phyloP scores from a whole-genome alignment of 64 coral and sea anemone genomes.

The Acropora yongei region DNA sequence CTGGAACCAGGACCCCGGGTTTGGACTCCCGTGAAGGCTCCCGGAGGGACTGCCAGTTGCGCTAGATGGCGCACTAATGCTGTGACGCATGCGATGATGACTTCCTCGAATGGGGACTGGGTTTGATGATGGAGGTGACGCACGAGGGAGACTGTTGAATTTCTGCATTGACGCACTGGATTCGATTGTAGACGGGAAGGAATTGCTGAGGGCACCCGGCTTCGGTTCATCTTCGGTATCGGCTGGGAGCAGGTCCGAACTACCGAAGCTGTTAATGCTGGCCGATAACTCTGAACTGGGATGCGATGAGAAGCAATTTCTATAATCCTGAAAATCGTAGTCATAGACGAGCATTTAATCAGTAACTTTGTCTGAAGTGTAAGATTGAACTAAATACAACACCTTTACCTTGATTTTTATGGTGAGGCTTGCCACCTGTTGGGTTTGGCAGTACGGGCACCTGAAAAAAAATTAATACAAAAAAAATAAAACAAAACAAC shows the following conservation, averaged over 20 bases:
- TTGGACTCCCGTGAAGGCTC: conserved; percentile 82
- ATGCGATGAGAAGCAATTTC: conserved; percentile 91
- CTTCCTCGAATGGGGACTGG: conserved; percentile 77
- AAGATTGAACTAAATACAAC: not conserved
- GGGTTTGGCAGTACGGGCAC: conserved; percentile 82
- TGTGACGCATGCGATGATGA: conserved; percentile 70
- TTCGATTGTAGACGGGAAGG: conserved; percentile 66
- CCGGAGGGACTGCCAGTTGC: conserved; percentile 88
- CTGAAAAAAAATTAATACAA: conserved; percentile 21
- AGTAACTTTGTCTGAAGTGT: not conserved
- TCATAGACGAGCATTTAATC: not conserved
- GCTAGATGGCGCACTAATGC: conserved; percentile 85
- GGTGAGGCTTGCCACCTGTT: conserved; percentile 71
- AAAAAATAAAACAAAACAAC: not conserved
- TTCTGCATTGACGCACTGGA: conserved; percentile 60
- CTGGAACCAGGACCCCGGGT: conserved; percentile 66
- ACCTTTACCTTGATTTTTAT: conserved; percentile 82
- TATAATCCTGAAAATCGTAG: conserved; percentile 69
- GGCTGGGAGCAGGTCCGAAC: conserved; percentile 60
- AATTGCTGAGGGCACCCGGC: conserved; percentile 58
- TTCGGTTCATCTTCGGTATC: conserved; percentile 56
- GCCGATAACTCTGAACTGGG: conserved; percentile 87
- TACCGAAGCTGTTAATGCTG: conserved; percentile 80
- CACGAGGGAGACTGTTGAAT: conserved; percentile 54
- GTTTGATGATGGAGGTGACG: conserved; percentile 75